A percentile compares a stretch with the other conserved stretches of the same genome.
Evolutionary conservation across 2,888 invertebrate genomes (phyloP).

Genomic region (Eupithecia dodoneata): DNA sequence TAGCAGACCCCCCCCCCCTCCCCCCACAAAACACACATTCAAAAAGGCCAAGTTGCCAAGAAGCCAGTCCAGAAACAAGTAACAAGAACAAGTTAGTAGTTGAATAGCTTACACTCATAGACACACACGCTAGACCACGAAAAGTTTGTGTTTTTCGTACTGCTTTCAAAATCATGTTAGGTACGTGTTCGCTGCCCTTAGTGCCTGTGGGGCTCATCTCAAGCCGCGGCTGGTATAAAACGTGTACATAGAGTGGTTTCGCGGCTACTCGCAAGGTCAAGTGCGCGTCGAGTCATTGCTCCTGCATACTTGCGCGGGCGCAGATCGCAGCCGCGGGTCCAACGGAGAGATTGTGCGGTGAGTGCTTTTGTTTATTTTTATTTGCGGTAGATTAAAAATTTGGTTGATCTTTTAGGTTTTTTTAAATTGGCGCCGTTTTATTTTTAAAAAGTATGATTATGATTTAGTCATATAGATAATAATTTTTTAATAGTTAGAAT

Average conservation of each 20-base stretch:
- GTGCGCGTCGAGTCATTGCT: slow-evolving; percentile 81
- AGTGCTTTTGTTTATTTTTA: slow-evolving; percentile 28
- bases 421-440: not conserved
- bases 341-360: slow-evolving; percentile 32
- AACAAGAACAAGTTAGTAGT: no score
- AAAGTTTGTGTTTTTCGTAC: not conserved
- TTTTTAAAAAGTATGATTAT: no score
- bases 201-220: slow-evolving; percentile 51
- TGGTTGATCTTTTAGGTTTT: not conserved
- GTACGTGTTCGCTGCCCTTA: not conserved
- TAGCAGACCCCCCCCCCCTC: no score
- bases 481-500: not conserved
- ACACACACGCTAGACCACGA: not conserved
- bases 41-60: no score
- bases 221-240: slow-evolving; percentile 71
- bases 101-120: not conserved
- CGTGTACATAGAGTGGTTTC: slow-evolving; percentile 73
- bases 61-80: no score
- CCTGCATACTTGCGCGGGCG: slow-evolving; percentile 65
- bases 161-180: not conserved
- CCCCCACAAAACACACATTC: no score
- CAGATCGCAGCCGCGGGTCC: slow-evolving; percentile 41
- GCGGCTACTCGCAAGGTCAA: slow-evolving; percentile 82
- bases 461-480: no score
- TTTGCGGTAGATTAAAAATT: not conserved